Conservation (phyloP, 2,113 vertebrate species). For the Anoplopoma fimbria region DNA sequence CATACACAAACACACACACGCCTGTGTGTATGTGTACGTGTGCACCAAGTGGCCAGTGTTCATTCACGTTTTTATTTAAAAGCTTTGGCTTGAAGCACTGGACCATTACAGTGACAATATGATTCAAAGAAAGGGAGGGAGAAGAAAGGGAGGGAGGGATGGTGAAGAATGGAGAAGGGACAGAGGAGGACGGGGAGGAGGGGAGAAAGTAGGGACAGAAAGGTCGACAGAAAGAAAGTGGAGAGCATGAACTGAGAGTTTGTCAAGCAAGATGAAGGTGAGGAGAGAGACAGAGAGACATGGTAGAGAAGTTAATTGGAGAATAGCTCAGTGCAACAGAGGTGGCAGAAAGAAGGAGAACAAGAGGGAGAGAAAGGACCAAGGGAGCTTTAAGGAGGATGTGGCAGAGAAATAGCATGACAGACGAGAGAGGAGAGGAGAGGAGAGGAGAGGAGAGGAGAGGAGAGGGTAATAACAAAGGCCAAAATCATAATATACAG, state of each 20-base stretch:
- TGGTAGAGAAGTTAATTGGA: slow-evolving; percentile 52
- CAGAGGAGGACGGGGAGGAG: slow-evolving; percentile 49
- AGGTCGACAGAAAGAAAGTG: slow-evolving; percentile 11
- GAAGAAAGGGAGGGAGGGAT: slow-evolving; percentile 15
- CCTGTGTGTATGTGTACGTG: slow-evolving; percentile 18
- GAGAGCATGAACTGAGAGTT: slow-evolving; percentile 28
- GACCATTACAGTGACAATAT: slow-evolving; percentile 75
- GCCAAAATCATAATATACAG: not conserved
- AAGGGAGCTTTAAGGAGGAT: slow-evolving; percentile 39
- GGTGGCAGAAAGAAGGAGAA: slow-evolving; percentile 46
- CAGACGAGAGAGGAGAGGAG: not conserved
- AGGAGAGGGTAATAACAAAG: not conserved
- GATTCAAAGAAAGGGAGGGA: slow-evolving; percentile 65
- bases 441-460: not conserved
- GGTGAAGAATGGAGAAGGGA: slow-evolving; percentile 34
- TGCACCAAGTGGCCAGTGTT: slow-evolving; percentile 62
- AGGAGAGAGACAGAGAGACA: slow-evolving; percentile 28
- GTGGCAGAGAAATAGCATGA: slow-evolving; percentile 36
- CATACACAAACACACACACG: slow-evolving; percentile 44
- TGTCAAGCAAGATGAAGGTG: slow-evolving; percentile 32
- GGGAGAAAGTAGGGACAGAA: slow-evolving; percentile 38
- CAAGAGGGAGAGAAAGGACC: slow-evolving; percentile 46
- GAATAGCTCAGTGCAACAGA: slow-evolving; percentile 50
- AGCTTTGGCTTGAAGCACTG: slow-evolving; percentile 71
- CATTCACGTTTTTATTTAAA: slow-evolving; percentile 77